Evolutionary conservation across 2,113 vertebrate species (phyloP), one percentile per base, ranked within the genome.

Genomic region (Heterocephalus glaber): DNA sequence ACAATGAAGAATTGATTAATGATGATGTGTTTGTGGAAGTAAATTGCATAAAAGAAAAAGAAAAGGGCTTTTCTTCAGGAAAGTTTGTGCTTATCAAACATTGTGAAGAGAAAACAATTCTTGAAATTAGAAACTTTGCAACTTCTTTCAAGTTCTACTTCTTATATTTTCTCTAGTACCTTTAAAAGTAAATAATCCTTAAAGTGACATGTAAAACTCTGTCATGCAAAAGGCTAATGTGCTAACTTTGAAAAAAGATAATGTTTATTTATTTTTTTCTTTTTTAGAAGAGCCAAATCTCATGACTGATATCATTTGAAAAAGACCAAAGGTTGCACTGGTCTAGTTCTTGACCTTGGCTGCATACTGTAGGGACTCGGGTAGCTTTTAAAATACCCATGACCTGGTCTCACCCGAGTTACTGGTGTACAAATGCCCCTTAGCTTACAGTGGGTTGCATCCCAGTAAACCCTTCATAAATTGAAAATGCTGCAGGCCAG

Each of bases 151-250:
- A 74, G 33, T 70, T 80, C 79, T 10, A 58, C 41, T 60, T 79
- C 47, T 77, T 79, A 2, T 70, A 88, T 87, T 58, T 83, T 95
- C 66, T 90, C 41, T 72, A 41, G 85, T 90, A n/a, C 28, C 60
- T 74, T 80, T 33, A 38, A 61, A 94, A 96, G 82, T 80, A 85
- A 91, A 68, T 16, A 91, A 89, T 7, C 10, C 17, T 89, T 61
- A 95, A 94, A 92, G 56, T 94, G n/a, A 68, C n/a, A 33, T 19
- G 16, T 44, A 52, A 63, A 95, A 93, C 33, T 41, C n/a, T 52
- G 2, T 7, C 76, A 79, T 38, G 26, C 30, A 79, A 89, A 93
- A 93, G 22, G 38, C 13, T 68, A 14, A n/a, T 70, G 19, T 5
- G 72, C 58, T 76, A 60, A 38, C 76, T 83, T 56, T 81, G 63